phyloP scores from a whole-genome alignment of 1,140 invertebrate species.

The Dinothrombium tinctorium region DNA sequence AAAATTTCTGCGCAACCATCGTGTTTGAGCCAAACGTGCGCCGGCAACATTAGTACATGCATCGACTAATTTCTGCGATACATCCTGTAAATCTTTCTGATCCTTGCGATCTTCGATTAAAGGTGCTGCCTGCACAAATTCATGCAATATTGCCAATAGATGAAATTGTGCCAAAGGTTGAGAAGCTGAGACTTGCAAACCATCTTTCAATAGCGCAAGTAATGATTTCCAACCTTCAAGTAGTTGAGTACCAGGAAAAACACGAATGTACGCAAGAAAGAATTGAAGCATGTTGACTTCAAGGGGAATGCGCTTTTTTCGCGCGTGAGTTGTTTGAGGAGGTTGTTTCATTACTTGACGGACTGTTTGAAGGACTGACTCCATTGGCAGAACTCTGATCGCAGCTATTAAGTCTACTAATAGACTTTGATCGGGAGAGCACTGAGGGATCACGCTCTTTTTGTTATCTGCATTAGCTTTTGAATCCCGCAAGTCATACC shows the following conservation, averaged over 20 bases:
- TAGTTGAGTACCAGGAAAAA: constrained; percentile 34
- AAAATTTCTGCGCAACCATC: constrained; percentile 64
- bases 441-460: constrained; percentile 33
- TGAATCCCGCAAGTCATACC: constrained; percentile 42
- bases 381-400: constrained; percentile 43
- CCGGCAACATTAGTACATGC: constrained; percentile 61
- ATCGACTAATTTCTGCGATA: constrained; percentile 42
- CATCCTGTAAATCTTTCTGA: constrained; percentile 41
- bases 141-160: constrained; percentile 51
- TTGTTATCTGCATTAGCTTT: not conserved
- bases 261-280: constrained; percentile 44
- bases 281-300: constrained; percentile 38
- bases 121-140: constrained; percentile 60
- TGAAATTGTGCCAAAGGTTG: constrained; percentile 52
- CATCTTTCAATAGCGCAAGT: constrained; percentile 50
- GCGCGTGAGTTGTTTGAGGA: constrained; percentile 26
- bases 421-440: constrained; percentile 42
- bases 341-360: constrained; percentile 54
- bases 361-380: constrained; percentile 42
- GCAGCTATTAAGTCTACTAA: constrained; percentile 53
- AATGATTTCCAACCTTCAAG: constrained; percentile 55
- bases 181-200: constrained; percentile 30
- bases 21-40: constrained; percentile 66
- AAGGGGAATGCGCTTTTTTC: constrained; percentile 21
- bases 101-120: constrained; percentile 55